Evolutionary conservation across 2,113 vertebrate genomes (phyloP), one percentile per base, ranked within the genome.

Genomic region (Esox niger): DNA sequence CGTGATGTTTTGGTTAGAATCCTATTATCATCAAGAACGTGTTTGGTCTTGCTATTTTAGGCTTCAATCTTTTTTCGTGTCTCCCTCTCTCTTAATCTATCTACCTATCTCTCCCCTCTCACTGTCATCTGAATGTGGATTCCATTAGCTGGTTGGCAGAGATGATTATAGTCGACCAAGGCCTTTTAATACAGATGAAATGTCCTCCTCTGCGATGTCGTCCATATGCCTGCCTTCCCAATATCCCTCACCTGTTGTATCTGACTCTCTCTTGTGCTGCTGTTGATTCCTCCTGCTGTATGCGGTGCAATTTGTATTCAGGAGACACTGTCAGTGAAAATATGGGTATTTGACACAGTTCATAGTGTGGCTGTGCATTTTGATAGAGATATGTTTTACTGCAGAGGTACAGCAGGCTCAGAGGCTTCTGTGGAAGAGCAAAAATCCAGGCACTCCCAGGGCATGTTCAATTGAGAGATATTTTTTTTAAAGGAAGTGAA

Each of bases 101-200:
- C n/a, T n/a, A n/a, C n/a, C n/a, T 23, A 6, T 58, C 47, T 32
- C 32, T n/a, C 62, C 17, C 62, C 4, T 62, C 10, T 47, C 38
- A 29, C 11, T 65, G 61, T 80, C 78, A 79, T 82, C 71, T 75
- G 76, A 63, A 69, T 70, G 74, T 73, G 74, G 59, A 79, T 84
- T 77, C 79, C 76, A 82, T 87, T 87, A 82, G 71, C 75, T 69
- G 63, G 61, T 68, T 82, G 80, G 85, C 79, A 76, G 69, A 80
- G 73, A 76, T 82, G 83, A 86, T 86, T 84, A 84, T 77, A 77
- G 74, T 64, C 73, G 47, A 65, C 69, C 76, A 69, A 59, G 76
- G 70, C 74, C 64, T 80, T 86, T 81, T 78, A 80, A 77, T 78
- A 77, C 74, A 83, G 71, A 84, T 85, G 75, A 81, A 69, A 81